Base-by-base conservation (phyloP, 2,113 vertebrate genomes). In the Anseranas semipalmata region DNA sequence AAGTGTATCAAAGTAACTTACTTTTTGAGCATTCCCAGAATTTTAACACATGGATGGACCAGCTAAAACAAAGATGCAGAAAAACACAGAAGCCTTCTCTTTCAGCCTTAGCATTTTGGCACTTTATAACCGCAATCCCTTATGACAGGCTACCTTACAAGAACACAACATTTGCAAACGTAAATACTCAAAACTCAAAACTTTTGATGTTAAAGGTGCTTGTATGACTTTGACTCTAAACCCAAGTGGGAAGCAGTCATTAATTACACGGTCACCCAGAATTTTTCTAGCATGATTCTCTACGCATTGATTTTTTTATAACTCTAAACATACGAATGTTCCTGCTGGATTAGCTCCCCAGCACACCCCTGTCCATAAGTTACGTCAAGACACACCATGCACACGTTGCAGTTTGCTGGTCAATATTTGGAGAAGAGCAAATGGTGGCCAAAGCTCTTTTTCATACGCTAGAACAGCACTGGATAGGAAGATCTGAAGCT, bases 371-470 rank as follows among this genome's bases (percentile, higher is more conserved):
- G 79, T 22, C 46, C 17, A 2, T 63, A 76, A 1, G 1, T 66
- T 39, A 9, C 0, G 3, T 35, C 0, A 1, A 73, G 33, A 83
- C 0, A 0, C 35, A 74, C 16, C 41, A 17, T 0, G 0, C 1
- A 2, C 50, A 70, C 1, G 0, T 28, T 55, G 68, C 39, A 20
- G 27, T 20, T 48, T 32, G 14, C 67, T 73, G 45, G 27, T n/a
- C 67, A 50, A 46, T 6, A 43, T 55, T 46, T 18, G 24, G 68
- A 0, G 1, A 96, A 33, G 37, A 52, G 46, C 63, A 39, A 50
- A 53, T 19, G 41, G 60, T 33, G 37, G 37, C 30, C 63, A 80
- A 71, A 88, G 63, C 22, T 85, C 50, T 28, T 65, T 41, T 20
- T 89, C 71, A 41, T 53, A 3, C 13, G 39, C 60, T 68, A 90